Conservation (phyloP, 1,140 invertebrate species). For the Neuroterus valhalla region DNA sequence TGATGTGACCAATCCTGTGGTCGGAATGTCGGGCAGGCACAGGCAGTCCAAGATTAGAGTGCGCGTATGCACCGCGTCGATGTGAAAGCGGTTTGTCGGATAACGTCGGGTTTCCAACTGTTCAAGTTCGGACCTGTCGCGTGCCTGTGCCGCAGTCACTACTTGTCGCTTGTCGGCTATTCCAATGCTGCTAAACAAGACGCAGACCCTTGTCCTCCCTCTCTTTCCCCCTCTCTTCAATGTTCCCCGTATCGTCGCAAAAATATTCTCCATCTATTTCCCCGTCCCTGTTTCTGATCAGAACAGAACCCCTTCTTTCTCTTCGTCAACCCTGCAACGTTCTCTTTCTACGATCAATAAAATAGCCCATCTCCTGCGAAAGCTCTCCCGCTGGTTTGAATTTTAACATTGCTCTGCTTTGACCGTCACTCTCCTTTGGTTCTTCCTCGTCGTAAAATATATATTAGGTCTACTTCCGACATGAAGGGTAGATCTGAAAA, state of each 20-base stretch:
- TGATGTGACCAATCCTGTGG: constrained; percentile 44
- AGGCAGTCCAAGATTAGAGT: constrained; percentile 57
- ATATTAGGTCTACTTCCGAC: neutral
- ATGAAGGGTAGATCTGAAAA: neutral
- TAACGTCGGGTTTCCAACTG: constrained; percentile 28
- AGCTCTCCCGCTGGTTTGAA: constrained; percentile 60
- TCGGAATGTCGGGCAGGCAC: constrained; percentile 52
- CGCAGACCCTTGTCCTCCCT: constrained; percentile 36
- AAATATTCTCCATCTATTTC: constrained; percentile 42
- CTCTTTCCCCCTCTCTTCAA: constrained; percentile 19
- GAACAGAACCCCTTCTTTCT: constrained; percentile 1
- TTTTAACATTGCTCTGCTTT: constrained; percentile 49
- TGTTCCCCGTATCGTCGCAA: constrained; percentile 18
- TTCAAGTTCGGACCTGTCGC: constrained; percentile 44
- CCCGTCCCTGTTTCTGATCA: constrained; percentile 6
- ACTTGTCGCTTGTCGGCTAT: constrained; percentile 51
- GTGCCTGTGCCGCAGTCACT: constrained; percentile 54
- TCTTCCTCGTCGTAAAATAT: neutral
- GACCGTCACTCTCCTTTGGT: neutral
- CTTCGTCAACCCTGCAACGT: constrained; percentile 39
- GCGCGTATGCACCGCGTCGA: constrained; percentile 43
- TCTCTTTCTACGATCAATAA: constrained; percentile 73
- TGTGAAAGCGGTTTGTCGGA: constrained; percentile 40
- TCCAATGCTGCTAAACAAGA: constrained; percentile 59
- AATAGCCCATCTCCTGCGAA: constrained; percentile 66